A percentile compares a stretch with the other conserved stretches of the same genome.
phyloP scores from a whole-genome alignment of 2,797 vertebrate species.

The Molossus alvarezi region DNA sequence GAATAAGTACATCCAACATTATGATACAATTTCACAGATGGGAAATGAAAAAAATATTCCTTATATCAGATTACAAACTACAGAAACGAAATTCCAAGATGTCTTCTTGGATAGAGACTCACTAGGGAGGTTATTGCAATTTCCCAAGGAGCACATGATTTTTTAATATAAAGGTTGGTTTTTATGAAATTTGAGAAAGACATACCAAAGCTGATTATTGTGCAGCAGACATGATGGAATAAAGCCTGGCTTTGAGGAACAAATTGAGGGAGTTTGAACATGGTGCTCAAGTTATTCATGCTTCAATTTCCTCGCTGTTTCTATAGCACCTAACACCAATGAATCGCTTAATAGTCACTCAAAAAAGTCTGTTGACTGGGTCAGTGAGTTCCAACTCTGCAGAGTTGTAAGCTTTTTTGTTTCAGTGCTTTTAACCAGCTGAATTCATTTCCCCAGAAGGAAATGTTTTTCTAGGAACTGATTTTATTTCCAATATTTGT shows the following conservation, averaged over 20 bases:
- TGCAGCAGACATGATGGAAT: not conserved
- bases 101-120: not conserved
- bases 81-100: not conserved
- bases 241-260: not conserved
- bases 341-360: not conserved
- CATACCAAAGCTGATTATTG: not conserved
- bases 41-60: not conserved
- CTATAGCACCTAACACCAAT: not conserved
- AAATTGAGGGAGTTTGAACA: not conserved
- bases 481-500: conserved; percentile 17
- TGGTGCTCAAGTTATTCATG: not conserved
- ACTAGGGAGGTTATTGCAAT: conserved; percentile 11
- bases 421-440: not conserved
- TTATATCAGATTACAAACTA: not conserved
- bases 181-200: not conserved
- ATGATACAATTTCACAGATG: not conserved
- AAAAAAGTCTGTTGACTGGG: not conserved
- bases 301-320: not conserved
- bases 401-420: not conserved
- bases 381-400: not conserved
- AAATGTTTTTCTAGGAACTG: not conserved
- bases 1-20: not conserved
- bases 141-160: not conserved
- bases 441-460: not conserved
- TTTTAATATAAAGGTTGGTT: not conserved